Evolutionary conservation across 2,113 vertebrate species (phyloP).

Genomic region (Festucalex cinctus): DNA sequence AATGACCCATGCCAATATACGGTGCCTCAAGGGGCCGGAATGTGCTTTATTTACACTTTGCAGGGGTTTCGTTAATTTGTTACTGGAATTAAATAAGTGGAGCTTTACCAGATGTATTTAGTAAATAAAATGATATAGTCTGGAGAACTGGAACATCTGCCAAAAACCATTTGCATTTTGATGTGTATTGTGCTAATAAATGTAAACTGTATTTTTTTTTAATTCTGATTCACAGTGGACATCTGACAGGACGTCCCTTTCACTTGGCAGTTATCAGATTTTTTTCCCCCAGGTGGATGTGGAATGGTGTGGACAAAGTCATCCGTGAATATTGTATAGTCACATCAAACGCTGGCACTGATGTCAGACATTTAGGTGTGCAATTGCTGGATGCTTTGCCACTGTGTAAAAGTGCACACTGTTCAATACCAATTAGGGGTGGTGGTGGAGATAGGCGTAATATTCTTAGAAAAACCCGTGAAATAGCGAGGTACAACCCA

Average conservation of each 20-base stretch:
- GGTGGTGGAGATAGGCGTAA: too few relatives aligned
- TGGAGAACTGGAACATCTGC: not conserved
- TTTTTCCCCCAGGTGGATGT: too few relatives aligned
- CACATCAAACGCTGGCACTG: too few relatives aligned
- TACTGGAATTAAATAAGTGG: not conserved
- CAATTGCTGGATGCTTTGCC: too few relatives aligned
- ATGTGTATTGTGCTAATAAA: not conserved
- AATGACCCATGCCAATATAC: constrained; percentile 2
- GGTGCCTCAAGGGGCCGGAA: not conserved
- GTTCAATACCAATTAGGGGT: too few relatives aligned
- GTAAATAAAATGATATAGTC: not conserved
- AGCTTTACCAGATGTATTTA: not conserved
- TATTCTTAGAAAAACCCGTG: too few relatives aligned
- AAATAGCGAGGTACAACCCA: too few relatives aligned
- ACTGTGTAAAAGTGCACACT: too few relatives aligned
- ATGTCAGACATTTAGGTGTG: too few relatives aligned
- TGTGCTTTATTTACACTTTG: constrained; percentile 2
- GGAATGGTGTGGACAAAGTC: not conserved
- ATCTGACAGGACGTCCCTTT: too few relatives aligned
- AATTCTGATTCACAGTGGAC: not conserved
- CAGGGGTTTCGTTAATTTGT: not conserved
- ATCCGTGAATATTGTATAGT: not conserved
- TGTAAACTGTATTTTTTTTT: not conserved
- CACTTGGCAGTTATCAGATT: too few relatives aligned
- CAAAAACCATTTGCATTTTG: not conserved